These are phyloP conservation scores for Herpetotheres cachinnans DNA, from an alignment of 2,113 vertebrate species.

Conservation along the genomic window DNA sequence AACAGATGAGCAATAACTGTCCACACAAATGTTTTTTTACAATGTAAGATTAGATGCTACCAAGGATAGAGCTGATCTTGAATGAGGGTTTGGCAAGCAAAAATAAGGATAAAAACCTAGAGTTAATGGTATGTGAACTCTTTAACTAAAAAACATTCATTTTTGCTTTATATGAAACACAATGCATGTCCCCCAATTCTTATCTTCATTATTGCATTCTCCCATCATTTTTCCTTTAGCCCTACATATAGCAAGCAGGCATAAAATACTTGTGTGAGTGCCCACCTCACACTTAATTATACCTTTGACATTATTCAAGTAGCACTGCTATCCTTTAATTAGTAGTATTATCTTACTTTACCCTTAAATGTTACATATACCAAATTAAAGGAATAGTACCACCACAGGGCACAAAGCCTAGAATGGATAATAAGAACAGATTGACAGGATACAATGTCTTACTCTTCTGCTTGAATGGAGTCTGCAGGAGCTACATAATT, in stretches of 20 bases:
- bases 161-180: not conserved
- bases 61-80: not conserved
- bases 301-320: not conserved
- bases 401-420: not conserved
- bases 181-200: not conserved
- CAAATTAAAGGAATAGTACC: not conserved
- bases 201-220: not conserved
- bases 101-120: not conserved
- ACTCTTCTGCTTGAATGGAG: conserved; percentile 99
- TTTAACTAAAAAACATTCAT: not conserved
- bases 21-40: not conserved
- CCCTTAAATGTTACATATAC: not conserved
- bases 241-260: not conserved
- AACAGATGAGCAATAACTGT: not conserved
- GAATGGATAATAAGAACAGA: conserved; percentile 17
- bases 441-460: conserved; percentile 70
- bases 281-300: not conserved
- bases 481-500: conserved; percentile 99
- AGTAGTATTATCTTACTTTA: not conserved
- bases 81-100: not conserved
- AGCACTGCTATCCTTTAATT: not conserved
- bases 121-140: not conserved
- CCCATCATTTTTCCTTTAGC: not conserved
- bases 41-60: not conserved
- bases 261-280: not conserved